Conservation (phyloP, 2,113 vertebrate genomes). For the Oncorhynchus gorbuscha region DNA sequence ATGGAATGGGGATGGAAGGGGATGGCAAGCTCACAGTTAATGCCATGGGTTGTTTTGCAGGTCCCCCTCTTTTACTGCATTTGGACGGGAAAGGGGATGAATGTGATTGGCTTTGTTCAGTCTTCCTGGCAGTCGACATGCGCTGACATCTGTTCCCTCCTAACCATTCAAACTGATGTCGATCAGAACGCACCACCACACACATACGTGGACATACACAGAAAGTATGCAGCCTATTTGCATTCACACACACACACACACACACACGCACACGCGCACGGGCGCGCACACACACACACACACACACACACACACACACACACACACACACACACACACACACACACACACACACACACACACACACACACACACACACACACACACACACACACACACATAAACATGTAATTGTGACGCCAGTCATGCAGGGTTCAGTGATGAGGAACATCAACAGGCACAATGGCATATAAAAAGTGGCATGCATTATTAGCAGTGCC, state of each 20-base stretch:
- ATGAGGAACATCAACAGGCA: not conserved
- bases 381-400: not conserved
- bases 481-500: conserved; percentile 18
- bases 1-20: conserved; percentile 4
- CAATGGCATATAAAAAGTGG: not conserved
- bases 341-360: conserved; percentile 16
- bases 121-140: conserved; percentile 86
- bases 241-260: conserved; percentile 25
- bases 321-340: conserved; percentile 1
- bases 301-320: conserved; percentile 20
- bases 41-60: conserved; percentile 76
- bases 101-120: conserved; percentile 89
- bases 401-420: not conserved
- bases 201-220: conserved; percentile 26
- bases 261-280: conserved; percentile 16
- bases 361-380: conserved; percentile 23
- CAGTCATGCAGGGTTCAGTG: conserved; percentile 12
- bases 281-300: not conserved
- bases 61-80: conserved; percentile 82
- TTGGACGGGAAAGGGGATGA: conserved; percentile 85
- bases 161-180: conserved; percentile 92
- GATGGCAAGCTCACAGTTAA: conserved; percentile 73
- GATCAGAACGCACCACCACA: conserved; percentile 78
- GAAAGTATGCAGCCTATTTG: conserved; percentile 36
- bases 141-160: conserved; percentile 95